Evolutionary conservation across 2,888 invertebrate species (phyloP), one percentile per base, ranked within the genome.

Genomic region (Apotomis capreana): DNA sequence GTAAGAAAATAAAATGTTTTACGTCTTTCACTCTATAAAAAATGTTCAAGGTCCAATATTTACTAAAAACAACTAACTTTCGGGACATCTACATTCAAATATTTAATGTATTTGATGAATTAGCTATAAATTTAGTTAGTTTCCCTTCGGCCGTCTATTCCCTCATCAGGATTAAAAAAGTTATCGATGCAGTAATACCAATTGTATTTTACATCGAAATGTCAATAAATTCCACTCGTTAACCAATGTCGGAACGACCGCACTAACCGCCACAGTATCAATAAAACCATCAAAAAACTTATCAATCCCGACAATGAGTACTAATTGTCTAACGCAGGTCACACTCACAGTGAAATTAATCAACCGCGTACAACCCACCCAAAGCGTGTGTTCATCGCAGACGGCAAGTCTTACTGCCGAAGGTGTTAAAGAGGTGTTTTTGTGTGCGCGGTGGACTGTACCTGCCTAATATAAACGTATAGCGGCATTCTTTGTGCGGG

Each of bases 241-340:
- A 59, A 68, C 46, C 44, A 57, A 64, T 64, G 54, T 44, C 65
- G n/a, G n/a, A n/a, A n/a, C 62, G 68, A 72, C 72, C 68, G n/a
- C n/a, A 72, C 72, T 62, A 59, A 54, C 58, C 63, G 57, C 57
- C 60, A 74, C 73, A 69, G 40, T 71, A 65, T 64, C 64, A 63
- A 61, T 65, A 63, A 72, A 74, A 75, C 57, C 68, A 60, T 70
- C 59, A 68, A 61, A 64, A 78, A 78, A 70, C 78, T 76, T 77
- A 80, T 79, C 80, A 77, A 77, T 76, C 76, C 75, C 82, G 86
- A 91, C 91, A 90, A 90, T 86, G 86, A 83, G 76, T 86, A 88
- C 91, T 92, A 92, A 92, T 92, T 91, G 89, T 88, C 86, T 83
- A 86, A 87, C 87, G 83, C 85, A 82, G 87, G 89, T 88, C 89